Evolutionary conservation across 35 echinoderm and acorn worm species (phyloP).

Genomic region (Anneissia japonica): DNA sequence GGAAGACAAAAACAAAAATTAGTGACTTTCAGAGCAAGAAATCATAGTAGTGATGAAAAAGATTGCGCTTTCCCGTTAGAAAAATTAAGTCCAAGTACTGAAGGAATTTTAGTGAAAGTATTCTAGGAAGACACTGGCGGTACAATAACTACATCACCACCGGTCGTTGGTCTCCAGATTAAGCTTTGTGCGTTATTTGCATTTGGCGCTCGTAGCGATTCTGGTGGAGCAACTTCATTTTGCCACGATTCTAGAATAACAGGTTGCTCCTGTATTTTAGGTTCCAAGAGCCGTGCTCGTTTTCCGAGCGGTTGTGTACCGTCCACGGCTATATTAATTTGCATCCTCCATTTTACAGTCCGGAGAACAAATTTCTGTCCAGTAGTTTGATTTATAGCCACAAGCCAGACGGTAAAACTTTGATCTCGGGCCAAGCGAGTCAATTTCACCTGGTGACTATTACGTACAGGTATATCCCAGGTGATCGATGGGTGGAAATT

Average conservation of each 20-base stretch:
- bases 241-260: constrained; percentile 71
- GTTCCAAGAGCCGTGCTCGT: constrained; percentile 66
- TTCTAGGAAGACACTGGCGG: constrained; percentile 74
- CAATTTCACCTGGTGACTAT: constrained; percentile 84
- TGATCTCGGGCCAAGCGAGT: constrained; percentile 79
- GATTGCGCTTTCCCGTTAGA: neutral
- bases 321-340: constrained; percentile 91
- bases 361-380: constrained; percentile 90
- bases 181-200: constrained; percentile 96
- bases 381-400: constrained; percentile 90
- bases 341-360: constrained; percentile 96
- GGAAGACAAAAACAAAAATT: neutral
- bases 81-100: neutral
- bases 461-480: constrained; percentile 94
- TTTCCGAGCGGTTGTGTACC: constrained; percentile 59
- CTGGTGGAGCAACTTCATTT: constrained; percentile 79
- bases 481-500: constrained; percentile 97
- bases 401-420: constrained; percentile 96
- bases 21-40: neutral
- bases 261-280: constrained; percentile 89
- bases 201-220: constrained; percentile 87
- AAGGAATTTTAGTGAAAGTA: neutral
- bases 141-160: constrained; percentile 74
- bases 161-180: constrained; percentile 84
- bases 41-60: neutral